phyloP scores from a whole-genome alignment of 2,888 invertebrate species.

The Aleiodes leptofemur region DNA sequence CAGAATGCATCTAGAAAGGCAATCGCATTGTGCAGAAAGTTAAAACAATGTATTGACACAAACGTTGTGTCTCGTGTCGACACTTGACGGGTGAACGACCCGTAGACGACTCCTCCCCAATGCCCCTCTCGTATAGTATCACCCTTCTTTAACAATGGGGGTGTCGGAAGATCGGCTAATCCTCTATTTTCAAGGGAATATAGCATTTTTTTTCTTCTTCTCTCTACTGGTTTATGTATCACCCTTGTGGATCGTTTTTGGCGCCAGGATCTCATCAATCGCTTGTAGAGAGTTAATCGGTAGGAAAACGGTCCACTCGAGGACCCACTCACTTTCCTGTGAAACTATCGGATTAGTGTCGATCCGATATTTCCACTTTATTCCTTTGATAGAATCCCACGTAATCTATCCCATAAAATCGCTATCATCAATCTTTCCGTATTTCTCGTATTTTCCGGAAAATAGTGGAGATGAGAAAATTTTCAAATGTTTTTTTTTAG shows the following conservation, averaged over 20 bases:
- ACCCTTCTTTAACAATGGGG: conserved; percentile 1
- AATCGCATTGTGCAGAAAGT: conserved; percentile 16
- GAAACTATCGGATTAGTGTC: conserved; percentile 10
- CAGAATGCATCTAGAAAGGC: conserved; percentile 29
- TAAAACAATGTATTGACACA: conserved; percentile 19
- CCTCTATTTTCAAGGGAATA: conserved; percentile 12
- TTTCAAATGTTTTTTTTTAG: no score
- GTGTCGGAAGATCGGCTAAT: conserved; percentile 28
- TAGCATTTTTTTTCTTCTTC: background rate
- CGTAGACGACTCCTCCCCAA: conserved; percentile 43
- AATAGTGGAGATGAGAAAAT: no score
- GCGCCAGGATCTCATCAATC: conserved; percentile 31
- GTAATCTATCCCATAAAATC: no score
- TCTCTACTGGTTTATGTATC: conserved; percentile 1
- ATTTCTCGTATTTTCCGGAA: no score
- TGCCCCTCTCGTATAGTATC: conserved; percentile 25
- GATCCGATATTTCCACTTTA: background rate
- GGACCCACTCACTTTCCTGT: background rate
- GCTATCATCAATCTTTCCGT: no score
- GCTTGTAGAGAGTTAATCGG: conserved; percentile 27
- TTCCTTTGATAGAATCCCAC: background rate
- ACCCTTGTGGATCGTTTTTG: conserved; percentile 14
- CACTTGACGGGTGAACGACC: conserved; percentile 55
- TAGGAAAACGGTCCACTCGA: conserved; percentile 23
- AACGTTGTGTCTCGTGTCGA: conserved; percentile 49